These are phyloP conservation scores for Zaprionus africanus DNA, from an alignment of 1,140 invertebrate species.

Conservation along the genomic window DNA sequence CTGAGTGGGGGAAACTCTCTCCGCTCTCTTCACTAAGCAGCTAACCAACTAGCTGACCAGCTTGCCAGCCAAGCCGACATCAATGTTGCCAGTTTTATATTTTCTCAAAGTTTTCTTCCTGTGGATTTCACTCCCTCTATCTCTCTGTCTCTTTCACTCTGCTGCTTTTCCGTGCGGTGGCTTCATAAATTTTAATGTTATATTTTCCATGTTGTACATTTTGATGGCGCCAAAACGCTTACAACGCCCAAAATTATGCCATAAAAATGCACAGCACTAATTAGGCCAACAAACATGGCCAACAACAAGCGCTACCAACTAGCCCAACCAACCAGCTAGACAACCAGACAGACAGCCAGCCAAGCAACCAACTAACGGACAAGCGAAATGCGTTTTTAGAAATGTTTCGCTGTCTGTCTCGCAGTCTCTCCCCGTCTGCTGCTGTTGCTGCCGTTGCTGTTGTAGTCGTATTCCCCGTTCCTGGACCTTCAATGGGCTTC, in stretches of 20 bases:
- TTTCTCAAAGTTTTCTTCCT: conserved; percentile 4
- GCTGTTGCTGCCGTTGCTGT: neutral
- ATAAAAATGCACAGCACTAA: conserved; percentile 81
- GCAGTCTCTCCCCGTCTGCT: neutral
- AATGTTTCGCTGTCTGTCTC: neutral
- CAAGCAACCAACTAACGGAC: conserved; percentile 3
- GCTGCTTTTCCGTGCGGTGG: conserved; percentile 42
- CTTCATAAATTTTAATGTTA: conserved; percentile 80
- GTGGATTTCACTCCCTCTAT: neutral
- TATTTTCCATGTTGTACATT: conserved; percentile 76
- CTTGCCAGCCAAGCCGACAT: neutral
- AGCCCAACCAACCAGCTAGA: conserved; percentile 11
- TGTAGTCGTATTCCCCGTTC: neutral
- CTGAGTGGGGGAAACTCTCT: neutral
- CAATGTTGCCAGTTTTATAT: conserved; percentile 8
- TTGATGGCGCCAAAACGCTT: conserved; percentile 64
- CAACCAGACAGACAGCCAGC: conserved; percentile 7
- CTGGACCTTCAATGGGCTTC: conserved; percentile 34
- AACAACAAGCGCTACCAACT: conserved; percentile 30
- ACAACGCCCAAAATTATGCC: conserved; percentile 79
- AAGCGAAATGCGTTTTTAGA: conserved; percentile 23
- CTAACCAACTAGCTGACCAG: neutral
- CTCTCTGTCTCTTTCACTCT: conserved; percentile 4
- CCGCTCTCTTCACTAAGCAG: neutral
- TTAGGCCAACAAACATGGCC: conserved; percentile 76